Conservation (phyloP, 2,113 vertebrate genomes). For the Vireo altiloquus region DNA sequence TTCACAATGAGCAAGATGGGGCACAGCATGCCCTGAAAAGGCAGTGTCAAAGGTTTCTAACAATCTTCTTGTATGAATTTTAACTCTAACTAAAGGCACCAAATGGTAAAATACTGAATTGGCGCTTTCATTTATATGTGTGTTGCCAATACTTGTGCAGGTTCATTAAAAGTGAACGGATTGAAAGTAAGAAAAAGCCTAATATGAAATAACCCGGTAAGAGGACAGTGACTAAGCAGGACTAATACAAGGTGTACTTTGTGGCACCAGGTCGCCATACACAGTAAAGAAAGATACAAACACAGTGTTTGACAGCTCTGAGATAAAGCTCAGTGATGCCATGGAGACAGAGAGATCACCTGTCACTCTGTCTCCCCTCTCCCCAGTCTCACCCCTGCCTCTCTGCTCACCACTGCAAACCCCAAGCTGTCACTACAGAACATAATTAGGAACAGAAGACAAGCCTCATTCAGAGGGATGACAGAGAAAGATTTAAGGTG, state of each 20-base stretch:
- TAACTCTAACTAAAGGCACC: background rate
- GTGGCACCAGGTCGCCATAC: background rate
- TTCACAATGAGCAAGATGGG: background rate
- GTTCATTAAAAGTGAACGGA: background rate
- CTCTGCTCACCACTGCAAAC: background rate
- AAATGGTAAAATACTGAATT: background rate
- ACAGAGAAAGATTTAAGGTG: background rate
- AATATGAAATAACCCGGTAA: background rate
- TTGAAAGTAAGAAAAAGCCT: background rate
- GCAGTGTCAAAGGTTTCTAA: background rate
- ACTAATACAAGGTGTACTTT: background rate
- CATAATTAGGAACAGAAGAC: background rate
- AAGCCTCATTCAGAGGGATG: background rate
- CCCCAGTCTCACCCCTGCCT: background rate
- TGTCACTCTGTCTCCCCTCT: background rate
- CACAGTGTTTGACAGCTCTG: background rate
- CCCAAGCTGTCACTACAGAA: background rate
- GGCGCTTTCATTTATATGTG: background rate
- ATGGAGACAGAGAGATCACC: conserved; percentile 33
- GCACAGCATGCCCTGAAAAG: background rate
- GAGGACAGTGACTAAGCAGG: background rate
- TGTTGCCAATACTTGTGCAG: background rate
- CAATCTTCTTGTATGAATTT: background rate
- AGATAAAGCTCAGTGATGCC: conserved; percentile 19
- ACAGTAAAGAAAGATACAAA: background rate